These are phyloP conservation scores for Panagrolaimus sp. DNA, from an alignment of 1,140 invertebrate species.

Conservation along the genomic window DNA sequence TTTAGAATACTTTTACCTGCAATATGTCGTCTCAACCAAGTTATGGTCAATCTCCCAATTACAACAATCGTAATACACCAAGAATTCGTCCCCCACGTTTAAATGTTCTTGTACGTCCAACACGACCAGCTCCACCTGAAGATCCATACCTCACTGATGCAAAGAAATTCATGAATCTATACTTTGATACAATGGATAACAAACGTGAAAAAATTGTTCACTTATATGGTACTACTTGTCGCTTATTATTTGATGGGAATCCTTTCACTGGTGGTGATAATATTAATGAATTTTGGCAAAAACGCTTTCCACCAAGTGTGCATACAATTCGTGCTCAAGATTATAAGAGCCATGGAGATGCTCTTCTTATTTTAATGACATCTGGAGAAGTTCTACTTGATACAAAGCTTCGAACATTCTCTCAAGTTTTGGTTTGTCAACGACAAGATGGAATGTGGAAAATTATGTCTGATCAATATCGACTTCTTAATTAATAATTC, in stretches of 20 bases:
- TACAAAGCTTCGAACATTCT: background rate
- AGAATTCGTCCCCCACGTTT: background rate
- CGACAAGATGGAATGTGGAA: background rate
- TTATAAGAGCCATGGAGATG: background rate
- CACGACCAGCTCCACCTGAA: too few species aligned
- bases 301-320: background rate
- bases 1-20: background rate
- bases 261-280: background rate
- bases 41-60: too few species aligned
- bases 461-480: background rate
- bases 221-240: background rate
- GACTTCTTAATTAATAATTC: background rate
- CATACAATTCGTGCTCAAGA: background rate
- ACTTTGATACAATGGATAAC: conserved; percentile 1
- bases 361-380: background rate
- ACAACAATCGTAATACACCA: background rate
- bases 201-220: conserved; percentile 4
- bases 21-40: too few species aligned
- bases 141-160: background rate
- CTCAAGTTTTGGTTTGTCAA: background rate
- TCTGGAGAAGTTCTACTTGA: background rate
- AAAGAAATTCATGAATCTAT: background rate
- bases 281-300: conserved; percentile 2
- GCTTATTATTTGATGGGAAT: background rate
- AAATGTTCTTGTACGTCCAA: too few species aligned